phyloP scores from a whole-genome alignment of 2,113 vertebrate species.

The Dicaeum eximium region DNA sequence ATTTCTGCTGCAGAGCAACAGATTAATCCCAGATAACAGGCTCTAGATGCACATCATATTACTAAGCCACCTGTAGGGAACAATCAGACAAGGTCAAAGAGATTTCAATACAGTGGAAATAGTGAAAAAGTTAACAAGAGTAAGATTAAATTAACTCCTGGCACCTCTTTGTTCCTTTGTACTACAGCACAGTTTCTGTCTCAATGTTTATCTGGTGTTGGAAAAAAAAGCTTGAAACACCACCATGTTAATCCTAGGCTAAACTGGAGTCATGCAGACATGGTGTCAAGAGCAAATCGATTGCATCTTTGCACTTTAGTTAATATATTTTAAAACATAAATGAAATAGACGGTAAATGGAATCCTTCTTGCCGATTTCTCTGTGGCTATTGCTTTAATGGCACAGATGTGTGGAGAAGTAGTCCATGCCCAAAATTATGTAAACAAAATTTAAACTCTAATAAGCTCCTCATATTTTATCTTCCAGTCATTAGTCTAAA shows the following conservation, averaged over 20 bases:
- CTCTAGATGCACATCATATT: neutral
- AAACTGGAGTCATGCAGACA: neutral
- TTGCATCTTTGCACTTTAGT: neutral
- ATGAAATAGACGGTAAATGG: neutral
- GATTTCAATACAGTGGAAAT: neutral
- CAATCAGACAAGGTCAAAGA: neutral
- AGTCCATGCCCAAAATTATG: neutral
- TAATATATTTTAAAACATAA: neutral
- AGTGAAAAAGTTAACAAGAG: neutral
- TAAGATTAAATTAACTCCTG: neutral
- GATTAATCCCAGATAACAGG: slow-evolving; percentile 39
- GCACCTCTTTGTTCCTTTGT: neutral
- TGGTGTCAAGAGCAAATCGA: neutral
- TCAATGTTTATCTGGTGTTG: neutral
- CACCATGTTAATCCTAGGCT: neutral
- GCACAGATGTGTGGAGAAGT: rapidly evolving
- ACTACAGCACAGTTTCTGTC: neutral
- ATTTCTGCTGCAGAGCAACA: slow-evolving; percentile 20
- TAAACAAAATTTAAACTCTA: neutral
- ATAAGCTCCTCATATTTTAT: neutral
- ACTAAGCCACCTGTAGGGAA: neutral
- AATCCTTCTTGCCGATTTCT: neutral
- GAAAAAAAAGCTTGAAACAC: neutral
- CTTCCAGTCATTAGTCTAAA: neutral
- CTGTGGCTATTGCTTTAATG: neutral